Evolutionary conservation across 2,797 vertebrate genomes (phyloP).

Genomic region (Heterohyrax brucei): DNA sequence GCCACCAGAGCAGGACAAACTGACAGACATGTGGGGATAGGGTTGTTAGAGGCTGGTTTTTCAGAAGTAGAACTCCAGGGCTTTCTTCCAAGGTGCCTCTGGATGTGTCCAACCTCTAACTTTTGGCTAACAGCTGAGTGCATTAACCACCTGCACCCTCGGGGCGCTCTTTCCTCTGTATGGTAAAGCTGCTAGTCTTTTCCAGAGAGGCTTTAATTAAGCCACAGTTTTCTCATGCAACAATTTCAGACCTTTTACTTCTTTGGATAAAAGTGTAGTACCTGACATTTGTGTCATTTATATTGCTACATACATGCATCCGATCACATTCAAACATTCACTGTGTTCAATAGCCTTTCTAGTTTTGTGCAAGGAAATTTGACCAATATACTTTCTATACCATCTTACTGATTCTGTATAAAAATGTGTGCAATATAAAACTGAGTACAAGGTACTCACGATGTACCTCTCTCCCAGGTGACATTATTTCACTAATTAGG

Average conservation of each 20-base stretch:
- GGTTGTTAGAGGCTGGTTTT: background rate
- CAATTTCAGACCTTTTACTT: background rate
- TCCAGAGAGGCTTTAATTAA: slow-evolving; percentile 9
- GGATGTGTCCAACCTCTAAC: background rate
- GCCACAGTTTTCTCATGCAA: background rate
- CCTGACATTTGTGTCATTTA: background rate
- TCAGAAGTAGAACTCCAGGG: background rate
- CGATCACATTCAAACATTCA: background rate
- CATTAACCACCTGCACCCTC: background rate
- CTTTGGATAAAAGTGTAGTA: background rate
- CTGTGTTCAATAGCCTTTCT: background rate
- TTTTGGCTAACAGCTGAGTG: background rate
- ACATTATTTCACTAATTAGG: slow-evolving; percentile 25
- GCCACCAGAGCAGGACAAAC: too few species aligned
- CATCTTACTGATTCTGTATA: background rate
- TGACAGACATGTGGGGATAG: too few species aligned
- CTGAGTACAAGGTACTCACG: background rate
- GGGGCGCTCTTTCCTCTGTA: background rate
- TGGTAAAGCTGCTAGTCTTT: background rate
- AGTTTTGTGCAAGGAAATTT: background rate
- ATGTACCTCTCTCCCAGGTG: background rate
- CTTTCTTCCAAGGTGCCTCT: background rate
- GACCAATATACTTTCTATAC: background rate
- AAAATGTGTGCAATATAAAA: background rate
- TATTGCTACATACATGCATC: background rate